Evolutionary conservation across 1,140 invertebrate genomes (phyloP), one percentile per base, ranked within the genome.

Genomic region (Neotoxoptera formosana): DNA sequence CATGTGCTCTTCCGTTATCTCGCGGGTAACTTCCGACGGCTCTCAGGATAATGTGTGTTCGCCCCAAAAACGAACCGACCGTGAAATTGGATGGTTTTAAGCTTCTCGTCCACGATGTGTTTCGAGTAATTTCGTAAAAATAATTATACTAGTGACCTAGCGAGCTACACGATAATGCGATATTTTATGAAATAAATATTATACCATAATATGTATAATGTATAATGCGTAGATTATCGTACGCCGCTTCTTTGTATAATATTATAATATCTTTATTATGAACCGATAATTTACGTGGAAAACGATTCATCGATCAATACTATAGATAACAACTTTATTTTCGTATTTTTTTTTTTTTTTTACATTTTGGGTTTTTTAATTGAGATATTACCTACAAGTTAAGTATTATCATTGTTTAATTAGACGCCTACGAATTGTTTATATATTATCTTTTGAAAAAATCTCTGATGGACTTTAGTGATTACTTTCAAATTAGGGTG

Each of bases 11-110:
- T 91, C 56, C 67, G 67, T 91, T 91, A 91, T 91, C 90, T 90
- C 60, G 60, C 23, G 23, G 67, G 41, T 81, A 48, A 91, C 45
- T 91, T 48, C 90, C 90, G 67, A 47, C 41, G 23, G 51, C 67
- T 48, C 23, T 91, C n/a, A 34, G 47, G 30, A 36, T 91, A 83
- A 91, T 53, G 67, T 47, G 90, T 91, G 90, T 91, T 47, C 51
- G 25, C 41, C 45, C 47, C 67, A 47, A 48, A 91, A 83, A 91
- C 17, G 67, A 83, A 91, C 60, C 41, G 45, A 91, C 90, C 90
- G 67, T 91, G 90, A 91, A 83, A 91, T 91, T 91, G 90, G 90
- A 91, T 91, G 47, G 60, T 76, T 91, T 81, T 91, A 83, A 91
- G 48, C 51, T 81, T 21, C 67, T 91, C 45, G 25, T 34, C 53